A percentile compares a stretch with the other conserved stretches of the same genome.
These are phyloP conservation scores for Telmatherina bonti DNA, from an alignment of 2,797 vertebrate genomes.

Conservation along the genomic window DNA sequence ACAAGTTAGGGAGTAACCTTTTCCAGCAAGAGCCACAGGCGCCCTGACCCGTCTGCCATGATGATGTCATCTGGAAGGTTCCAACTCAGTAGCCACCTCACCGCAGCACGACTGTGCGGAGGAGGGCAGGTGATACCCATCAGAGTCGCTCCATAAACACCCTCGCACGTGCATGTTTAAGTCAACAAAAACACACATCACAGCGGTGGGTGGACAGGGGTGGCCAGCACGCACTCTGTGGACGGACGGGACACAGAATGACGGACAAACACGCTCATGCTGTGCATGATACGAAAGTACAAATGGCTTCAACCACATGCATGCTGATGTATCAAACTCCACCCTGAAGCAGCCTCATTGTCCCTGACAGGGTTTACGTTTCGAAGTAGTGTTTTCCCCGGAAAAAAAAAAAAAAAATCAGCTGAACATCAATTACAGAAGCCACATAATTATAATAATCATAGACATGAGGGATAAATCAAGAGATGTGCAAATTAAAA, in stretches of 20 bases:
- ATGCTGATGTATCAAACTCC: slow-evolving; percentile 61
- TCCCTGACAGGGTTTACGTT: slow-evolving; percentile 67
- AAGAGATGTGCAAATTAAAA: slow-evolving; percentile 74
- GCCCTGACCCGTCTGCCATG: slow-evolving; percentile 73
- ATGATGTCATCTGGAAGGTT: slow-evolving; percentile 78
- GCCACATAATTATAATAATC: slow-evolving; percentile 79
- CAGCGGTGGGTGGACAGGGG: slow-evolving; percentile 50
- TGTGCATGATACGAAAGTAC: slow-evolving; percentile 31
- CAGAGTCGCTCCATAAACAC: slow-evolving; percentile 53
- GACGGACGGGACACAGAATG: slow-evolving; percentile 51
- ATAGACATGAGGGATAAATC: slow-evolving; percentile 70
- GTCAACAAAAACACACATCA: slow-evolving; percentile 56
- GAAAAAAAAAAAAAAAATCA: slow-evolving; percentile 46
- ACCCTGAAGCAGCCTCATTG: slow-evolving; percentile 59
- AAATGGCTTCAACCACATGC: slow-evolving; percentile 51
- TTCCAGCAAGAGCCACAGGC: slow-evolving; percentile 71
- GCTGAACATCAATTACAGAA: slow-evolving; percentile 73
- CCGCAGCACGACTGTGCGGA: slow-evolving; percentile 49
- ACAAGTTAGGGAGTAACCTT: slow-evolving; percentile 47
- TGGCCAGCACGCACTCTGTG: slow-evolving; percentile 48
- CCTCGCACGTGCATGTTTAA: slow-evolving; percentile 22
- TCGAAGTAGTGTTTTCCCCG: slow-evolving; percentile 59
- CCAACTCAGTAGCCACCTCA: slow-evolving; percentile 60
- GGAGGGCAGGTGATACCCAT: slow-evolving; percentile 75
- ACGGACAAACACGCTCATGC: slow-evolving; percentile 62